Percentiles rank a stretch among this genome's conserved stretches.
These are phyloP conservation scores for Genyomyrus donnyi DNA, from an alignment of 2,113 vertebrate genomes.

Conservation along the genomic window DNA sequence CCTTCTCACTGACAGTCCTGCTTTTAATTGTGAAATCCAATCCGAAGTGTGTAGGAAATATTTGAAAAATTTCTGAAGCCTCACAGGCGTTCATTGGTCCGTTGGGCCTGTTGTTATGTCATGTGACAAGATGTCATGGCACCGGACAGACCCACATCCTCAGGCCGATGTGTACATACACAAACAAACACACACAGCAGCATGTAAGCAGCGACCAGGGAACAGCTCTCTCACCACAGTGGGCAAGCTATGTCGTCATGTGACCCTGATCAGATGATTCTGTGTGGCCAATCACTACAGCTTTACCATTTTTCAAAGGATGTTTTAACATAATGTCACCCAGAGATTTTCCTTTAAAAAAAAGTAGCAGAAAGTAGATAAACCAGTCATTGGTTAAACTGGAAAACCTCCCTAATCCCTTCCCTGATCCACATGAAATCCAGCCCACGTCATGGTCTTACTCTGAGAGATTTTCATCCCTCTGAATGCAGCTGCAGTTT, in stretches of 20 bases:
- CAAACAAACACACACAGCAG: constrained; percentile 55
- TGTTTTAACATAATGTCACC: background rate
- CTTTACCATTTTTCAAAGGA: background rate
- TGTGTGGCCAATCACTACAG: background rate
- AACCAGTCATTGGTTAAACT: background rate
- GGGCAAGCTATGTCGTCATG: background rate
- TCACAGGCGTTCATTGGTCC: background rate
- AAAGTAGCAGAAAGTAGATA: background rate
- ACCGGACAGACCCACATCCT: background rate
- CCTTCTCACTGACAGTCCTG: background rate
- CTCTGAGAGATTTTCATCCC: background rate
- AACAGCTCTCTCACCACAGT: background rate
- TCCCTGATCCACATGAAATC: background rate
- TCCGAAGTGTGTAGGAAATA: background rate
- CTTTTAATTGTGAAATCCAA: background rate
- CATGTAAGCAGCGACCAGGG: background rate
- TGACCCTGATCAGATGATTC: background rate
- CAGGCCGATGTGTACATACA: constrained; percentile 21
- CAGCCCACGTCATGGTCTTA: background rate
- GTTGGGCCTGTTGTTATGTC: background rate
- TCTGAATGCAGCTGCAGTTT: background rate
- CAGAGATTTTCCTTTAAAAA: background rate
- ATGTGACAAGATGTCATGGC: background rate
- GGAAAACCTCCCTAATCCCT: background rate
- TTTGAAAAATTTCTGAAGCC: background rate